phyloP scores from a whole-genome alignment of 2,113 vertebrate genomes.

The Pavo muticus region DNA sequence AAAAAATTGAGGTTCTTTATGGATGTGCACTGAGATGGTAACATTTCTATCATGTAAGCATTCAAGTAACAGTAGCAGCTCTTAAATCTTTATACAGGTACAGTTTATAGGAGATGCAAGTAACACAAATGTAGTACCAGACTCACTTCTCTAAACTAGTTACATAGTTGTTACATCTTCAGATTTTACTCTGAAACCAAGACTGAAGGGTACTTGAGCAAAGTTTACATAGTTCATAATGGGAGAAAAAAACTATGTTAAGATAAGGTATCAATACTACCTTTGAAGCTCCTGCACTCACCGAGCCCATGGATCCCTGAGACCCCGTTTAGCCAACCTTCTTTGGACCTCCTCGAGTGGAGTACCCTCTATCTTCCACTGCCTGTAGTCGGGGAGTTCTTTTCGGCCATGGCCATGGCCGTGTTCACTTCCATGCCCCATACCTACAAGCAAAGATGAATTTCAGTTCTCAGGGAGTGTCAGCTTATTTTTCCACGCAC shows the following conservation, averaged over 20 bases:
- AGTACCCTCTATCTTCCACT: constrained; percentile 92
- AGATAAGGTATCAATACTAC: background rate
- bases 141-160: background rate
- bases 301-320: constrained; percentile 94
- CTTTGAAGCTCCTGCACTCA: constrained; percentile 58
- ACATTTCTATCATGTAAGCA: background rate
- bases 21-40: background rate
- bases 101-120: background rate
- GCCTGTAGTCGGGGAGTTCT: constrained; percentile 87
- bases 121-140: background rate
- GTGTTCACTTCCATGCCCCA: constrained; percentile 81
- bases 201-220: background rate
- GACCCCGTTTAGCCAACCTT: constrained; percentile 83
- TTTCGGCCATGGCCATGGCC: constrained; percentile 84
- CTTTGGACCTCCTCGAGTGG: constrained; percentile 87
- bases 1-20: background rate
- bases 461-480: background rate
- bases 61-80: background rate
- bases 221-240: background rate
- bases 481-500: background rate
- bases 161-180: background rate
- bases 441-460: constrained; percentile 56
- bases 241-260: background rate
- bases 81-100: background rate
- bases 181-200: background rate